Evolutionary conservation across 35 echinoderm and acorn worm genomes (phyloP).

Genomic region (Patiria miniata): DNA sequence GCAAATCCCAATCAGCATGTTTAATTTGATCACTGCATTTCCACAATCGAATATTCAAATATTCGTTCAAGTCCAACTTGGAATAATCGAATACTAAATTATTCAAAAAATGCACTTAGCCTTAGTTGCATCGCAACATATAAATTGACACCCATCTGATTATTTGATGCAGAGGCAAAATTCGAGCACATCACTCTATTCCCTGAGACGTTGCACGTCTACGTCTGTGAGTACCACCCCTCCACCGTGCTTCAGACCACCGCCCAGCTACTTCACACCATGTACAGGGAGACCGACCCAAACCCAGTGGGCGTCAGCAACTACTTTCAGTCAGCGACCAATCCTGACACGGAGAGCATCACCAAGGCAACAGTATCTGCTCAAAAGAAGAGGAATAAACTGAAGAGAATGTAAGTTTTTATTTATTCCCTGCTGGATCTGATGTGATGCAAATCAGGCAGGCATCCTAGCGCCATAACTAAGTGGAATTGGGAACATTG

Average conservation of each 20-base stretch:
- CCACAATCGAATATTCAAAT: too few relatives aligned
- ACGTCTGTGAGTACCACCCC: conserved; percentile 45
- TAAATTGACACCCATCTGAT: not conserved
- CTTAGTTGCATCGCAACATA: not conserved
- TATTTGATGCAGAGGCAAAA: not conserved
- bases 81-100: too few relatives aligned
- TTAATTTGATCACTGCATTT: too few relatives aligned
- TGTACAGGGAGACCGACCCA: not conserved
- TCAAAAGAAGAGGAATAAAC: conserved; percentile 28
- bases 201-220: conserved; percentile 42
- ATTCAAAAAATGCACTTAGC: not conserved
- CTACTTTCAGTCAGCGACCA: conserved; percentile 3
- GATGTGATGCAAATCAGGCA: too few relatives aligned
- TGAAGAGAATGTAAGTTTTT: conserved; percentile 46
- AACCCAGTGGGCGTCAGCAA: conserved; percentile 33
- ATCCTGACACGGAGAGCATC: not conserved
- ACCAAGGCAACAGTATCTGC: not conserved
- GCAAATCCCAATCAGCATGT: too few relatives aligned
- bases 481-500: too few relatives aligned
- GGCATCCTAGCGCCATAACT: too few relatives aligned
- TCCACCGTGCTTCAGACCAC: conserved; percentile 15
- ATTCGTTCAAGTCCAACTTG: too few relatives aligned
- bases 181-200: conserved; percentile 10
- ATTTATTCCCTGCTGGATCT: too few relatives aligned
- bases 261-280: conserved; percentile 13